Evolutionary conservation across 2,888 invertebrate species (phyloP).

Genomic region (Cecidostiba fungosa): DNA sequence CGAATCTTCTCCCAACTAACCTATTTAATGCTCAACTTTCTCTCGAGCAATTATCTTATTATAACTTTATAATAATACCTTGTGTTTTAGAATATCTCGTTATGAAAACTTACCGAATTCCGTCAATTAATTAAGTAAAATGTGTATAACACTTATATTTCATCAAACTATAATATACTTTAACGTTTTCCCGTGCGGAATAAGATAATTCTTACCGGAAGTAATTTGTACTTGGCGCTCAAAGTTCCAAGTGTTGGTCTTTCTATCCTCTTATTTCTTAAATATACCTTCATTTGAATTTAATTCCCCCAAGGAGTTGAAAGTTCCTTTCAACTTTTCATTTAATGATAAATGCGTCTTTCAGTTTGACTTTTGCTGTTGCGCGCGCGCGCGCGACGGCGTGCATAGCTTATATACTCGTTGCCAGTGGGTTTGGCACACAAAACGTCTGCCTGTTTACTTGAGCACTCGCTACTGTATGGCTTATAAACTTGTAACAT

Average conservation of each 20-base stretch:
- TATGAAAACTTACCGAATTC: neutral
- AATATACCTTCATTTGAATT: constrained; percentile 52
- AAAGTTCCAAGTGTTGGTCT: constrained; percentile 40
- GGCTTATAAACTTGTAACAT: constrained; percentile 49
- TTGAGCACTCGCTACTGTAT: constrained; percentile 17
- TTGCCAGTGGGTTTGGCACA: constrained; percentile 47
- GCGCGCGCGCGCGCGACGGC: neutral
- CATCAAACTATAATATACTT: neutral
- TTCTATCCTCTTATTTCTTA: constrained; percentile 41
- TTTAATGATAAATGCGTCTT: constrained; percentile 56
- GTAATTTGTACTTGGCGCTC: constrained; percentile 30
- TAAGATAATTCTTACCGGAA: constrained; percentile 28
- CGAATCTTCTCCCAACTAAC: neutral
- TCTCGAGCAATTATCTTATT: neutral
- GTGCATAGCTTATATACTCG: neutral
- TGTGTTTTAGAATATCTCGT: neutral
- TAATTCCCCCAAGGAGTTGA: constrained; percentile 26
- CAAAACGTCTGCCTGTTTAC: constrained; percentile 47
- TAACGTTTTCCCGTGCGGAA: neutral
- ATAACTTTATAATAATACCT: neutral
- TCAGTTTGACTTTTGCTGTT: constrained; percentile 50
- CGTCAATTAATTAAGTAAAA: constrained; percentile 26
- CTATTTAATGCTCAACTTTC: neutral
- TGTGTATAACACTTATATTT: constrained; percentile 12
- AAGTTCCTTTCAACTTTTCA: constrained; percentile 37